phyloP scores from a whole-genome alignment of 1,140 invertebrate species.

The Adoxophyes honmai region DNA sequence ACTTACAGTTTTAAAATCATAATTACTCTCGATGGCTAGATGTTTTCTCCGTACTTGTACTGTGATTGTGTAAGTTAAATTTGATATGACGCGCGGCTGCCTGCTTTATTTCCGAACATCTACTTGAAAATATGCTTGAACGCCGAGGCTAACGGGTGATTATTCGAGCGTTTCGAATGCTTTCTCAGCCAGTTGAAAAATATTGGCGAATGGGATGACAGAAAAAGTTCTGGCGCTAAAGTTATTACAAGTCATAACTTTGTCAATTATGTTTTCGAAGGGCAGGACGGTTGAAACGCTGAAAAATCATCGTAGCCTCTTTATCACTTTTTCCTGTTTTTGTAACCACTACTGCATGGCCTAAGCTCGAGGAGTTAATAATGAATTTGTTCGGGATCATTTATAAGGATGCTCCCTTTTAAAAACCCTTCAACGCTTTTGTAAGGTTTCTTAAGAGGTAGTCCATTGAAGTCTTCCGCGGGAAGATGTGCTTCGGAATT shows the following conservation, averaged over 20 bases:
- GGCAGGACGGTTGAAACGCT: no score
- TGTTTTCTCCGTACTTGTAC: conserved; percentile 2
- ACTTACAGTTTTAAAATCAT: not conserved
- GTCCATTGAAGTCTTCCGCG: conserved; percentile 10
- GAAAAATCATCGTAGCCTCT: no score
- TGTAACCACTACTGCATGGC: not conserved
- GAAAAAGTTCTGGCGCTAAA: no score
- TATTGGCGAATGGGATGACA: no score
- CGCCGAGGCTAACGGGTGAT: no score
- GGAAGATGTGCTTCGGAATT: not conserved
- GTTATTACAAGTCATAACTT: no score
- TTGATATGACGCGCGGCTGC: no score
- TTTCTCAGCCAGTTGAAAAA: no score
- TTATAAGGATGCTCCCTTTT: conserved; percentile 9
- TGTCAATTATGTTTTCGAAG: no score
- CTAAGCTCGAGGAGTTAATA: not conserved
- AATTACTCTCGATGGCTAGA: not conserved
- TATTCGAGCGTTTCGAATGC: no score
- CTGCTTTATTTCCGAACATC: no score
- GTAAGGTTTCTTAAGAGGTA: conserved; percentile 1
- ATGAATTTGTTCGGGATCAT: not conserved
- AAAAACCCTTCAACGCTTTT: conserved; percentile 2
- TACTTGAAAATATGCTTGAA: no score
- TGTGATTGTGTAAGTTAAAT: conserved; percentile 10
- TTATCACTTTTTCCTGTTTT: not conserved